These are phyloP conservation scores for Herpetotheres cachinnans DNA, from an alignment of 2,113 vertebrate genomes.

Conservation along the genomic window DNA sequence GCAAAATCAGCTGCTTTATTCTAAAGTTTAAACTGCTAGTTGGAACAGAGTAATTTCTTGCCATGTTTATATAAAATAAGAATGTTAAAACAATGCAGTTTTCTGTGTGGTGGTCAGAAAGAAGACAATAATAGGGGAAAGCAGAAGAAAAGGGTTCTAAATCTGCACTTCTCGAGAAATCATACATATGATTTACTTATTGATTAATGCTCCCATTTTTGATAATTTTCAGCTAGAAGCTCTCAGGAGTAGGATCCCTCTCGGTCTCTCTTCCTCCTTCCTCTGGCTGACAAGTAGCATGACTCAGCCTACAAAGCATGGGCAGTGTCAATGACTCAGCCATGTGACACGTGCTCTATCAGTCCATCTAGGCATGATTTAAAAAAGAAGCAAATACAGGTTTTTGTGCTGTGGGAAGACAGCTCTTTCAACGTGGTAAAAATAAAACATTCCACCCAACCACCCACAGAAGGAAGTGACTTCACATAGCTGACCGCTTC, in stretches of 20 bases:
- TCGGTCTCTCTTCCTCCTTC: background rate
- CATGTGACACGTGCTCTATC: background rate
- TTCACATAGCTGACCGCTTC: background rate
- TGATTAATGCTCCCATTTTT: background rate
- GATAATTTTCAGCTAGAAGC: background rate
- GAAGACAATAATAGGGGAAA: background rate
- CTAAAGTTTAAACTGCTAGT: background rate
- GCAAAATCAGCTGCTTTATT: background rate
- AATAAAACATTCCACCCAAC: background rate
- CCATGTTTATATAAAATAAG: background rate
- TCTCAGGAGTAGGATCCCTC: background rate
- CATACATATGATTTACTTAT: accelerated
- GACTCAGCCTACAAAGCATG: background rate
- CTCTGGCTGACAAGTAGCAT: background rate
- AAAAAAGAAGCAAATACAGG: background rate
- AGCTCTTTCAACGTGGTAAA: background rate
- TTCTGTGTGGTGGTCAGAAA: background rate
- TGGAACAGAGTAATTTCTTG: background rate
- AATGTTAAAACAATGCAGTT: background rate
- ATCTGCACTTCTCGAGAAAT: background rate
- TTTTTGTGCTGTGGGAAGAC: background rate
- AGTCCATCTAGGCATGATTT: background rate
- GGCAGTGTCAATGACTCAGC: background rate
- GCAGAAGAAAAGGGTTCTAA: background rate
- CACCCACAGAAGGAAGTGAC: background rate